Evolutionary conservation across 2,888 invertebrate species (phyloP), one percentile per base, ranked within the genome.

Genomic region (Neuroscelio doddi): DNA sequence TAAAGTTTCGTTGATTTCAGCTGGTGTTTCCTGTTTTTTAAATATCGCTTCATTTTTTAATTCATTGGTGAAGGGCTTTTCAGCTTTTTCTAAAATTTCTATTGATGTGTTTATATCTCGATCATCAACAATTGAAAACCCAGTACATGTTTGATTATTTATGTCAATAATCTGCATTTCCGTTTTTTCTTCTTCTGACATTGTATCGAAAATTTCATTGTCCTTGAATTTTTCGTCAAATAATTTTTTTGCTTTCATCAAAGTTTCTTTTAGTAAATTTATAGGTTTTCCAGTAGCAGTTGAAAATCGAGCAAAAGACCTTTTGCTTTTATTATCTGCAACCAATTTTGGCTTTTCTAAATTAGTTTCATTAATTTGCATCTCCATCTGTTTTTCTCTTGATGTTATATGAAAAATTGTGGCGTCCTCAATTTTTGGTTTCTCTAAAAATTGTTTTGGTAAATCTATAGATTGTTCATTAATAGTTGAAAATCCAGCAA

Each of bases 241-340:
- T 4, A 52, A 12, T 21, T 44, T 50, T 61, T 70, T 83, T 38
- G 82, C 84, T 69, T 78, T 83, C 16, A 77, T 73, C 29, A 86
- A 67, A 12, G 82, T 77, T 58, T 83, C 74, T 73, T 84, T 76
- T 36, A 36, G 7, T 5, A 71, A 46, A 7, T 12, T 36, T 8
- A 76, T 49, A 16, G 44, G 32, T 49, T 71, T 70, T 1, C 76
- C 76, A 46, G 61, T 45, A 1, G 72, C 75, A 7, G 72, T 77
- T 30, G 59, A 44, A 49, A 75, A 78, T 17, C 75, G 71, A 16
- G 4, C 16, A 10, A 7, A 17, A 10, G 4, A 21, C 3, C 39
- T 34, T 30, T 36, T 8, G 7, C 29, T 17, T n/a, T n/a, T n/a
- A 34, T 38, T 30, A 8, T 36, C 44, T 15, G 16, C 14, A 10